A percentile compares a stretch with the other conserved stretches of the same genome.
These are phyloP conservation scores for Drosophila kepulauana DNA, from an alignment of 1,140 invertebrate species.

Conservation along the genomic window DNA sequence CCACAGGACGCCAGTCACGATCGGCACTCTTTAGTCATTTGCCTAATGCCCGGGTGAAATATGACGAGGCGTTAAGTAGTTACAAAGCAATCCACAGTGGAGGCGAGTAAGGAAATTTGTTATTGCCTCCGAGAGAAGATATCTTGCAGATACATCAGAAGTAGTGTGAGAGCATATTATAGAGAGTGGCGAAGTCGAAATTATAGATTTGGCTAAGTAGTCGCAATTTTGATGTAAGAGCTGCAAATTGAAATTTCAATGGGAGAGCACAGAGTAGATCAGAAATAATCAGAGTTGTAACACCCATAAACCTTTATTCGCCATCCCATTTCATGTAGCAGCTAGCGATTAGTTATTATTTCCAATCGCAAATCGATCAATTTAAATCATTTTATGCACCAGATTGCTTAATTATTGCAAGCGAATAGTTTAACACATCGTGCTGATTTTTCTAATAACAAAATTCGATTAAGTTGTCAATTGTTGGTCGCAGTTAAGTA, in stretches of 20 bases:
- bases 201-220: background rate
- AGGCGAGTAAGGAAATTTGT: constrained; percentile 8
- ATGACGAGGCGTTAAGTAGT: constrained; percentile 83
- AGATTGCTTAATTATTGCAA: constrained; percentile 5
- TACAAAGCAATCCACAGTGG: constrained; percentile 59
- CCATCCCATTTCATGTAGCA: background rate
- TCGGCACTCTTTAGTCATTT: constrained; percentile 69
- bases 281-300: too few relatives aligned
- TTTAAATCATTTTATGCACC: constrained; percentile 6
- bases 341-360: background rate
- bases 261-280: too few relatives aligned
- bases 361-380: background rate
- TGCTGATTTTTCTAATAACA: constrained; percentile 13
- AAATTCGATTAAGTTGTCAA: constrained; percentile 39
- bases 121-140: background rate
- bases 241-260: too few relatives aligned
- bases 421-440: background rate
- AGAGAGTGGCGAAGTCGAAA: background rate
- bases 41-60: constrained; percentile 75
- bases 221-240: too few relatives aligned
- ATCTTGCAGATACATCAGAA: background rate
- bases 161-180: background rate
- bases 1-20: constrained; percentile 68
- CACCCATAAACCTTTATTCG: background rate
- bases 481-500: constrained; percentile 4